Base-by-base conservation (phyloP, 2,113 vertebrate species). In the Perca schrenkii region DNA sequence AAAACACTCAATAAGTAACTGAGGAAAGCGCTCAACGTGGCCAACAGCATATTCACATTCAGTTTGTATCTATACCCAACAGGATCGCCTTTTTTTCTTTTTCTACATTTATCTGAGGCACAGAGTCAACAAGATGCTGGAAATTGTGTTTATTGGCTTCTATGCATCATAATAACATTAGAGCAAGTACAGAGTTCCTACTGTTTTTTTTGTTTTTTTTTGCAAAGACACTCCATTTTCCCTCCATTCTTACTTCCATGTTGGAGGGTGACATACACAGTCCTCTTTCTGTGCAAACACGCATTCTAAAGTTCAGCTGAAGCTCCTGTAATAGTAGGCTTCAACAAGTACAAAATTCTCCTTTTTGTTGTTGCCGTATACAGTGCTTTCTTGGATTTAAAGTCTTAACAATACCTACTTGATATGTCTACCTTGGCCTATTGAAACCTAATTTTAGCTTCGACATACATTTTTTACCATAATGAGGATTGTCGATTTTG, bases 1-100 rank as follows among this genome's bases (percentile, higher is more conserved):
- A 82, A 74, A 89, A 69, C 74, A 84, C 72, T 84, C 62, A 31
- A 60, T 74, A 65, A 25, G 22, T 58, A 49, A 65, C 36, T 8
- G 22, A 68, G 53, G 5, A 28, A 47, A 69, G 60, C 61, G 50
- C 31, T 68, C 25, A 53, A 74, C 53, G 28, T 5, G 15, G 21
- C 28, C 60, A 19, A 19, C 36, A 72, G 65, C 13, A 5, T 47
- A 66, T 69, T 65, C 22, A 4, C 52, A 66, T 69, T 65, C 36
- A 62, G 40, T 62, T 52, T 34, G 50, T 6, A 13, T 56, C 8
- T 5, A 4, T 31, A 58, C 6, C 53, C 43, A 46, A 5, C 11
- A 43, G n/a, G 1, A 54, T 49, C 28, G 17, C 2, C 2, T 1
- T 47, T 34, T 8, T 17, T 52, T 52, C 17, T 17, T 52, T 19